Evolutionary conservation across 1,140 invertebrate species (phyloP), one percentile per base, ranked within the genome.

Genomic region (Drosophila sproati): DNA sequence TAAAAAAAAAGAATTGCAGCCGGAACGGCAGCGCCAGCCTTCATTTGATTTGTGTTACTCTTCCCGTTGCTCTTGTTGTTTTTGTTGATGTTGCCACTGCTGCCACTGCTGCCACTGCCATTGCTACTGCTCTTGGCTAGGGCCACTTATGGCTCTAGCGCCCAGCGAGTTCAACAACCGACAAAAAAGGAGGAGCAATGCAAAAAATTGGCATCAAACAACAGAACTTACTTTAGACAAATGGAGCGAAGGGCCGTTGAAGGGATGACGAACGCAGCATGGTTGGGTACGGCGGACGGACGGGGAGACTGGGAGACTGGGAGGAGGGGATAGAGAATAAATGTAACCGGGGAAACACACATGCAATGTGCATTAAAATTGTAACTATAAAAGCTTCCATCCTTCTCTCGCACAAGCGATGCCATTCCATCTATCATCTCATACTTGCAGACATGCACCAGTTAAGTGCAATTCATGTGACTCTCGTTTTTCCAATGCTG

Each of bases 141-240:
- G 73, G 83, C 85, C 85, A 89, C 83, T 88, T 88, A 82, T 89
- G 78, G 78, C 77, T 78, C 77, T 69, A 68, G 74, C 75, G 72
- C 67, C 54, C 64, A 55, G 43, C 52, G 83, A 67, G 83, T 88
- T 88, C 83, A 88, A 88, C 83, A 88, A 88, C 81, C 83, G 80
- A 73, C 80, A 88, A 87, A 81, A 77, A 69, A 54, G 60, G 70
- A 73, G 74, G 28, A 68, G 74, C 73, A 83, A 83, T 83, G 80
- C 77, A 88, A 88, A 88, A 89, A 89, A 89, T 88, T 88, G 85
- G 85, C 86, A 89, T 83, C 85, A 89, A 88, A 88, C 83, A 89
- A 85, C 80, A 85, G 78, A 88, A 85, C 73, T 88, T 83, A 88
- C 85, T 89, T 88, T 83, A 82, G 79, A 66, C 68, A 64, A 70